Evolutionary conservation across 1,140 invertebrate species (phyloP).

Genomic region (Drosophila subpulchrella): DNA sequence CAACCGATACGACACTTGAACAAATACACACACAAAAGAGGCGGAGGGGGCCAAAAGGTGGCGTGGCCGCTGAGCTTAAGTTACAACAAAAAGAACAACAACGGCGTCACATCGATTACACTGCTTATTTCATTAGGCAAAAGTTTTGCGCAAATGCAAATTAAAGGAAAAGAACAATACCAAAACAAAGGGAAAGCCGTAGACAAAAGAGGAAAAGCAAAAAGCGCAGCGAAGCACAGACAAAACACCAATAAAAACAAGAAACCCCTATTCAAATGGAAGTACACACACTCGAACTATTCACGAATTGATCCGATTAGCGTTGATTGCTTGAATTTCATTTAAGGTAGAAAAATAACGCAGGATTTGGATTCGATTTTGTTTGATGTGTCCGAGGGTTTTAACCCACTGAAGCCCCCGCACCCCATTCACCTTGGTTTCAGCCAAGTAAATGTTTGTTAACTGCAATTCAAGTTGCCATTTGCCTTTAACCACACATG

Average conservation of each 20-base stretch:
- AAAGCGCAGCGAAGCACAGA: conserved; percentile 47
- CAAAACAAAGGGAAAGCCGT: conserved; percentile 17
- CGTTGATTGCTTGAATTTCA: conserved; percentile 77
- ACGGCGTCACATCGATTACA: conserved; percentile 65
- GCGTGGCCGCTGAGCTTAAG: conserved; percentile 48
- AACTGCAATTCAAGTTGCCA: conserved; percentile 39
- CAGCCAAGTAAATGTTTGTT: conserved; percentile 27
- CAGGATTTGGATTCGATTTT: conserved; percentile 27
- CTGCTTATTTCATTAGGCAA: conserved; percentile 75
- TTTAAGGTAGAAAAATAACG: conserved; percentile 45
- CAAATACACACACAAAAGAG: conserved; percentile 57
- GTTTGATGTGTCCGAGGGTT: conserved; percentile 55
- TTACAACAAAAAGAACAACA: conserved; percentile 63
- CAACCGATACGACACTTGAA: conserved; percentile 81
- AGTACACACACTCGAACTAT: conserved; percentile 47
- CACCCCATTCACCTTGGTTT: conserved; percentile 14
- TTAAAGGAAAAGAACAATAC: conserved; percentile 62
- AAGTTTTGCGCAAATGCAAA: conserved; percentile 70
- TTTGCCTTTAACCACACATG: conserved; percentile 37
- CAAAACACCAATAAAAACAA: conserved; percentile 37
- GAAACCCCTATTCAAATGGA: conserved; percentile 26
- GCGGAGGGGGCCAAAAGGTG: not conserved
- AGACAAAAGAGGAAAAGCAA: conserved; percentile 27
- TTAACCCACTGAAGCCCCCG: conserved; percentile 14
- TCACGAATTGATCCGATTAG: conserved; percentile 78